Conservation (phyloP, 2,888 invertebrate species). For the Metallyticus violacea region DNA sequence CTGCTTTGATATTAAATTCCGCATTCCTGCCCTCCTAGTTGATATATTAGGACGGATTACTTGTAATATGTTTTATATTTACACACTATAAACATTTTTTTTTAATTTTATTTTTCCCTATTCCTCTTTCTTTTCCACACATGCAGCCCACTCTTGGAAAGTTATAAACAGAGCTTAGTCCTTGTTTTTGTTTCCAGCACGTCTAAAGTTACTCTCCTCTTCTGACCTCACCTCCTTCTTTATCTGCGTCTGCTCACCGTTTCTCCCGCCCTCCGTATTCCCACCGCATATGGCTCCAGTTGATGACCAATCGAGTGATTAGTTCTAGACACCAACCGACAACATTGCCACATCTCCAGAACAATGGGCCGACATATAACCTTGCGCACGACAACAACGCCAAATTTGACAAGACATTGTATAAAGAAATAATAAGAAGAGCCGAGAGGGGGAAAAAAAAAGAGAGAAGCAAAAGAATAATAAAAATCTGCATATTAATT, state of each 20-base stretch:
- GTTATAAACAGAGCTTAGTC: background rate
- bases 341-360: conserved; percentile 20
- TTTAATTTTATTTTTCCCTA: background rate
- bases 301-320: conserved; percentile 24
- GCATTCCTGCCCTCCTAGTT: too few relatives aligned
- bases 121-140: background rate
- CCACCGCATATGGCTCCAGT: background rate
- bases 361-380: conserved; percentile 15
- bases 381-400: conserved; percentile 3
- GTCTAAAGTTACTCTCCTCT: background rate
- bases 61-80: too few relatives aligned
- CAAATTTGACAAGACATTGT: conserved; percentile 17
- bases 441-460: background rate
- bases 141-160: background rate
- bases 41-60: too few relatives aligned
- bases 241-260: background rate
- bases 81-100: too few relatives aligned
- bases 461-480: background rate
- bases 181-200: background rate
- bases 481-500: conserved; percentile 18
- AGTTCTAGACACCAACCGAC: conserved; percentile 16
- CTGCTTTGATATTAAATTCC: too few relatives aligned
- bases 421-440: conserved; percentile 8
- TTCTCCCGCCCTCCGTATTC: background rate
- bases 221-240: background rate